These are phyloP conservation scores for Chanos chanos DNA, from an alignment of 2,797 vertebrate genomes.

Conservation along the genomic window DNA sequence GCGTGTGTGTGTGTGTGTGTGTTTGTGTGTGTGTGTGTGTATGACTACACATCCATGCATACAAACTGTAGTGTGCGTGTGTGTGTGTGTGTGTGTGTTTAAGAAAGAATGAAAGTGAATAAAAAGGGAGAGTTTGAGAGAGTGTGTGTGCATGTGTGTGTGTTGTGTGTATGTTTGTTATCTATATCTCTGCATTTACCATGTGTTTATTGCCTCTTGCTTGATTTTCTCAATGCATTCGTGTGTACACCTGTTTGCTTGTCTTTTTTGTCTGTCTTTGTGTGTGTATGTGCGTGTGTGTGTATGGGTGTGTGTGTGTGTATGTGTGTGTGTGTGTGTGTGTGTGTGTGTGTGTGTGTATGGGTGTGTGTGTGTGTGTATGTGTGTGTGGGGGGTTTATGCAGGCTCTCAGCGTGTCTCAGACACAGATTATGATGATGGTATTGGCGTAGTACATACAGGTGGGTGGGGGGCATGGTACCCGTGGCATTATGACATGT, in stretches of 20 bases:
- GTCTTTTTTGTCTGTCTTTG: slow-evolving; percentile 27
- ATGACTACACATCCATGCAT: too few relatives aligned
- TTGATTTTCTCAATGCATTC: too few relatives aligned
- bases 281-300: slow-evolving; percentile 32
- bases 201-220: slow-evolving; percentile 9
- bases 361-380: slow-evolving; percentile 32
- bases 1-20: too few relatives aligned
- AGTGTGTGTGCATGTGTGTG: slow-evolving; percentile 32
- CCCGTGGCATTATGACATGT: slow-evolving; percentile 55
- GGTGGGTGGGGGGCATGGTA: slow-evolving; percentile 85
- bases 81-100: too few relatives aligned
- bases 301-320: slow-evolving; percentile 18
- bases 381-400: slow-evolving; percentile 68
- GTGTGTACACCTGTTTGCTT: slow-evolving; percentile 11
- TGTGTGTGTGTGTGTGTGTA: slow-evolving; percentile 34
- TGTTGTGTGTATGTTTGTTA: background rate
- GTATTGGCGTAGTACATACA: slow-evolving; percentile 90
- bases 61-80: too few relatives aligned
- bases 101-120: too few relatives aligned
- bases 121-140: too few relatives aligned
- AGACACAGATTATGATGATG: slow-evolving; percentile 96
- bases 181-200: background rate
- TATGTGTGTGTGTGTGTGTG: slow-evolving; percentile 16
- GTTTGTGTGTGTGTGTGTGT: too few relatives aligned
- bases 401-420: slow-evolving; percentile 97